Conservation (phyloP, 2,888 invertebrate genomes). For the Melipona beecheii region DNA sequence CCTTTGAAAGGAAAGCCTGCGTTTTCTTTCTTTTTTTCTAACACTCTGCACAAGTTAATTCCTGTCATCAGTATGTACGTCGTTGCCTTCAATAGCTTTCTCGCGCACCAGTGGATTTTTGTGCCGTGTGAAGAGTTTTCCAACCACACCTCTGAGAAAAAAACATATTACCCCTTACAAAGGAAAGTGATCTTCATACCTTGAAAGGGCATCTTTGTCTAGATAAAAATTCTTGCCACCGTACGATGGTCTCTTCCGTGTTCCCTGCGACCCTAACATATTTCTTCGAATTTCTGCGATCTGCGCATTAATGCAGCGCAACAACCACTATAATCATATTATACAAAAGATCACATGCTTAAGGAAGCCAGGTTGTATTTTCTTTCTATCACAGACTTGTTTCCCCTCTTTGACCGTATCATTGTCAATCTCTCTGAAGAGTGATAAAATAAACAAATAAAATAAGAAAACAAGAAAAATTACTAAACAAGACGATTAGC, state of each 20-base stretch:
- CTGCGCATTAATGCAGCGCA: slow-evolving; percentile 9
- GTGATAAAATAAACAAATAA: background rate
- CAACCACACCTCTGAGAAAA: slow-evolving; percentile 29
- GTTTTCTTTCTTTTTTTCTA: background rate
- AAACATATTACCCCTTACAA: slow-evolving; percentile 25
- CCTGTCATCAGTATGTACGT: slow-evolving; percentile 20
- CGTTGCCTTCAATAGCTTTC: slow-evolving; percentile 23
- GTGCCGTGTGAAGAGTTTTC: slow-evolving; percentile 18
- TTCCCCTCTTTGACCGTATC: background rate
- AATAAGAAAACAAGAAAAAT: background rate
- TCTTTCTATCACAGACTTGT: background rate
- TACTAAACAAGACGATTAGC: background rate
- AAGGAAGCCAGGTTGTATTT: no score
- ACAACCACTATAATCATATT: background rate
- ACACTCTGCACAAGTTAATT: slow-evolving; percentile 14
- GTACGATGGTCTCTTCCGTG: slow-evolving; percentile 15
- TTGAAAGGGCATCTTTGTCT: background rate
- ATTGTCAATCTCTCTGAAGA: background rate
- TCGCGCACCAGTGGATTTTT: slow-evolving; percentile 5
- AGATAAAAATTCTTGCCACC: background rate
- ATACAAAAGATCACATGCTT: background rate
- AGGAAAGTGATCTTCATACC: slow-evolving; percentile 24
- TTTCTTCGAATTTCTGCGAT: background rate
- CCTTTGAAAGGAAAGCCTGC: slow-evolving; percentile 3
- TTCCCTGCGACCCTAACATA: background rate